Conservation (phyloP, 2,888 invertebrate genomes). For the Chrysodeixis includens region DNA sequence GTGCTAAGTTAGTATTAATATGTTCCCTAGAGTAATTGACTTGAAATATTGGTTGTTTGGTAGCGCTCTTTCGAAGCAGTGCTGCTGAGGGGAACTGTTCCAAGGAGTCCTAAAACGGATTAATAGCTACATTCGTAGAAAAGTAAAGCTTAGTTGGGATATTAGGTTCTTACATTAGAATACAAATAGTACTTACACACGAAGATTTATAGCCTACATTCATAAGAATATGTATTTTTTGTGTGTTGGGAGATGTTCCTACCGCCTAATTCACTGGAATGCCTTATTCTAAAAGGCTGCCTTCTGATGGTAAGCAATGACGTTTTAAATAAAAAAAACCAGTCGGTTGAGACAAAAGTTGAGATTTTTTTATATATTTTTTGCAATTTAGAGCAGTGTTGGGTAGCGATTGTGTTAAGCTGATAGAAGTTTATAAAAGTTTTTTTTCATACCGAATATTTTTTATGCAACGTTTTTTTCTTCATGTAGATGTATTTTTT, state of each 20-base stretch:
- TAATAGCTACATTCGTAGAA: slow-evolving; percentile 79
- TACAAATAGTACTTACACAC: slow-evolving; percentile 79
- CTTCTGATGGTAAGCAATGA: slow-evolving; percentile 38
- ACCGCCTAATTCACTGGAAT: slow-evolving; percentile 69
- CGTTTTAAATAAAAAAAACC: slow-evolving; percentile 23
- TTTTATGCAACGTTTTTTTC: slow-evolving; percentile 16
- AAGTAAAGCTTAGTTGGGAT: slow-evolving; percentile 86
- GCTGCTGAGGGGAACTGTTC: slow-evolving; percentile 72
- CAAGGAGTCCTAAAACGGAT: slow-evolving; percentile 73
- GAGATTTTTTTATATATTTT: slow-evolving; percentile 9
- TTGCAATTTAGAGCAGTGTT: slow-evolving; percentile 27
- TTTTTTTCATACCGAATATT: slow-evolving; percentile 14
- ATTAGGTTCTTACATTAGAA: slow-evolving; percentile 76
- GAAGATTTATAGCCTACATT: slow-evolving; percentile 85
- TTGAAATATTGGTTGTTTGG: slow-evolving; percentile 90
- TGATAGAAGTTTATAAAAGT: slow-evolving; percentile 23
- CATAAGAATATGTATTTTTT: slow-evolving; percentile 86
- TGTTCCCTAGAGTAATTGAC: slow-evolving; percentile 96
- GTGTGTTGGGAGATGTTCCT: slow-evolving; percentile 51
- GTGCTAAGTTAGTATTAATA: slow-evolving; percentile 90
- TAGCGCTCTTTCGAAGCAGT: slow-evolving; percentile 64
- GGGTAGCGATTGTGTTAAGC: slow-evolving; percentile 41
- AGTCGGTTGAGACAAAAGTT: slow-evolving; percentile 39
- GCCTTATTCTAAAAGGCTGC: slow-evolving; percentile 28
- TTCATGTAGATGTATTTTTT: slow-evolving; percentile 19